Evolutionary conservation across 2,113 vertebrate species (phyloP).

Genomic region (Ictidomys tridecemlineatus): DNA sequence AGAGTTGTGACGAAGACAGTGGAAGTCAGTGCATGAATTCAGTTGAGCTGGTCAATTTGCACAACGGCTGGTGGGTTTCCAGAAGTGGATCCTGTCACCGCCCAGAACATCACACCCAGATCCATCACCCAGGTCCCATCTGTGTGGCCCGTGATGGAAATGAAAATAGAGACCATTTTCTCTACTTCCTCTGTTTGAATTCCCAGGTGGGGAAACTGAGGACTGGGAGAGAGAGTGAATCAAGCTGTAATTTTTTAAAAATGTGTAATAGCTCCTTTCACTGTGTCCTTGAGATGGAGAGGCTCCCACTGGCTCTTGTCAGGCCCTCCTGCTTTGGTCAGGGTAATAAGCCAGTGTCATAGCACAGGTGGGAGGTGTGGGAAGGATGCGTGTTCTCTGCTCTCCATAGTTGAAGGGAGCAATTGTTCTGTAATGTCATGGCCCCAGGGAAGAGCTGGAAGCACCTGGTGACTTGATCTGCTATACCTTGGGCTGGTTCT

Average conservation of each 20-base stretch:
- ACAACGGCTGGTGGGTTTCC: background rate
- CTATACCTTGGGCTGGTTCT: background rate
- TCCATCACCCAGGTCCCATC: background rate
- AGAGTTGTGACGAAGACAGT: background rate
- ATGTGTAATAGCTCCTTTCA: background rate
- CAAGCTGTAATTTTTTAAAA: background rate
- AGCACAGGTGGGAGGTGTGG: background rate
- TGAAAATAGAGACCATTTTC: background rate
- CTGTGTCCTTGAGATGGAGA: background rate
- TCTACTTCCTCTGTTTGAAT: slow-evolving; percentile 1
- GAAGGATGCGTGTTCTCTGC: background rate
- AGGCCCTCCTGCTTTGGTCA: rapidly evolving
- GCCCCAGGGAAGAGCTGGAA: background rate
- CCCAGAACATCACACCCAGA: background rate
- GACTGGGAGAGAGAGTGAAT: background rate
- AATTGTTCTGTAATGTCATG: no score
- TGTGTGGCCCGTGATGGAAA: background rate
- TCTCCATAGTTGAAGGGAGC: background rate
- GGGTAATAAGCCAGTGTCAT: background rate
- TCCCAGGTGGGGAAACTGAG: background rate
- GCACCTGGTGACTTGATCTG: background rate
- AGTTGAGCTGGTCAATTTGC: background rate
- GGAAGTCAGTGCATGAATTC: background rate
- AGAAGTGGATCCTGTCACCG: background rate
- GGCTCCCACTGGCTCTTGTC: background rate